Evolutionary conservation across 2,113 vertebrate species (phyloP).

Genomic region (Arizona elegans): DNA sequence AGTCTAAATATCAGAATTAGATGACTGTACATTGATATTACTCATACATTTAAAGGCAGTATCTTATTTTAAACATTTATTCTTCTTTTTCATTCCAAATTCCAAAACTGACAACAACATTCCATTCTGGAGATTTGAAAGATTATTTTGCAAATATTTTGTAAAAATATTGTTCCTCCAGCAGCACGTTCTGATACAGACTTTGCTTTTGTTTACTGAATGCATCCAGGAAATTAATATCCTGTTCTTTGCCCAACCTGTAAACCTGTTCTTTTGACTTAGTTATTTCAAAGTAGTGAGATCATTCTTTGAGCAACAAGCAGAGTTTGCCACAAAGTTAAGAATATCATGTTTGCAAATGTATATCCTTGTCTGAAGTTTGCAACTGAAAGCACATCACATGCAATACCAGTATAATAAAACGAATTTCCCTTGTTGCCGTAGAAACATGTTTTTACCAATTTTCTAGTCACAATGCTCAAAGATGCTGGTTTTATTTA

Average conservation of each 20-base stretch:
- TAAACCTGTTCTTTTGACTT: background rate
- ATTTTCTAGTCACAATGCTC: background rate
- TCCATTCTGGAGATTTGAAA: background rate
- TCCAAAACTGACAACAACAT: background rate
- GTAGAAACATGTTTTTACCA: constrained; percentile 26
- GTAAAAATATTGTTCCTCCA: background rate
- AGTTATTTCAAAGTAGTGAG: background rate
- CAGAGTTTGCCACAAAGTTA: background rate
- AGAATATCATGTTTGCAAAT: background rate
- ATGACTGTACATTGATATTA: background rate
- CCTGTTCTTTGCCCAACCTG: background rate
- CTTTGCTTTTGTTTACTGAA: background rate
- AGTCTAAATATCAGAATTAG: background rate
- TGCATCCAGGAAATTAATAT: background rate
- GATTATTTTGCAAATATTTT: background rate
- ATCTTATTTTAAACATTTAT: background rate
- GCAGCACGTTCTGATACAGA: background rate
- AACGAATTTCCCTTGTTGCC: constrained; percentile 41
- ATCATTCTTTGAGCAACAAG: background rate
- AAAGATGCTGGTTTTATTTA: background rate
- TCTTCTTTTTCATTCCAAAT: background rate
- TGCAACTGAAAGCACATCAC: background rate
- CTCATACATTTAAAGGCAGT: background rate
- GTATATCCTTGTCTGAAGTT: background rate
- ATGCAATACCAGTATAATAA: constrained; percentile 22